phyloP scores from a whole-genome alignment of 2,888 invertebrate genomes.

The Aspidapion aeneum region DNA sequence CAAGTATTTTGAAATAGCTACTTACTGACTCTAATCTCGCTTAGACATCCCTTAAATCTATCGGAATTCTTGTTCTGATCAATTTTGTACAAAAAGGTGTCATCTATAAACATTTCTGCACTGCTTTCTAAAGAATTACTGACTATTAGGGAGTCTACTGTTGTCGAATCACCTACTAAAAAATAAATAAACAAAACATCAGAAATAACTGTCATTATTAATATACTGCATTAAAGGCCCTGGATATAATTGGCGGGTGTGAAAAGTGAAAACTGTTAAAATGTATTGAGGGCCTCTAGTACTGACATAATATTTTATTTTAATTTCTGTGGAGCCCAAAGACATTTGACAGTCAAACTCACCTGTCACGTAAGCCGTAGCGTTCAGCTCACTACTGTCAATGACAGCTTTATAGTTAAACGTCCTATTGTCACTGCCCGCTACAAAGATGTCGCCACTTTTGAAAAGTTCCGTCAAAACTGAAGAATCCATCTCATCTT shows the following conservation, averaged over 20 bases:
- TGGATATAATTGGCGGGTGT: too few species aligned
- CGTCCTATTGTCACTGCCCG: conserved; percentile 47
- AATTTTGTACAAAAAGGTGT: conserved; percentile 39
- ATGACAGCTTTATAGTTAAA: conserved; percentile 41
- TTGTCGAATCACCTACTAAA: conserved; percentile 39
- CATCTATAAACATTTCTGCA: conserved; percentile 31
- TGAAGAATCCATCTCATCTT: conserved; percentile 49
- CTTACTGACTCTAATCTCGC: conserved; percentile 23
- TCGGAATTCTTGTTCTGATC: conserved; percentile 41
- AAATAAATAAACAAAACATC: too few species aligned
- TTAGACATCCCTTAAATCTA: conserved; percentile 37
- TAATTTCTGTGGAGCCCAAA: too few species aligned
- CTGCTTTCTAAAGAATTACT: conserved; percentile 41
- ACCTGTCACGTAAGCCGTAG: conserved; percentile 32
- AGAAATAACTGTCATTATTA: too few species aligned
- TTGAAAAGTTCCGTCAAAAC: conserved; percentile 50
- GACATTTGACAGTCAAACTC: not conserved
- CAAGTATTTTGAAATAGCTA: not conserved
- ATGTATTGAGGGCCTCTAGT: too few species aligned
- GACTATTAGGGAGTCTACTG: conserved; percentile 35
- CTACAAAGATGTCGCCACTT: conserved; percentile 51
- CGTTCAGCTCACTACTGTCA: conserved; percentile 38
- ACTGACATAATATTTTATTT: too few species aligned
- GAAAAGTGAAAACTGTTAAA: too few species aligned
- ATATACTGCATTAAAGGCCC: too few species aligned